Percentiles rank a stretch among this genome's conserved stretches.
Evolutionary conservation across 2,797 vertebrate genomes (phyloP).

Genomic region (Yasuhikotakia modesta): DNA sequence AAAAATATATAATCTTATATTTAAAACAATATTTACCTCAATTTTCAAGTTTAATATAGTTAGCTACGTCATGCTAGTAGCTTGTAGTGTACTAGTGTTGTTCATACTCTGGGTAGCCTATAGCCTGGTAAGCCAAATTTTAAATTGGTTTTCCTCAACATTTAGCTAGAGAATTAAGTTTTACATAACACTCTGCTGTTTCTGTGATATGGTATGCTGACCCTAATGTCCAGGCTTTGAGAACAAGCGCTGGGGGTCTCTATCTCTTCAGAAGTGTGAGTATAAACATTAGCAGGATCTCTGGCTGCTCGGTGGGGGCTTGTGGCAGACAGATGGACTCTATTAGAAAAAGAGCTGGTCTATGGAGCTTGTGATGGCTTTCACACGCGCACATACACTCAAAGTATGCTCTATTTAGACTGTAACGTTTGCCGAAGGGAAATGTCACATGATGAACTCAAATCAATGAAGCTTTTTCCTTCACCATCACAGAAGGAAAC

Average conservation of each 20-base stretch:
- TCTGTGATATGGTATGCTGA: conserved; percentile 43
- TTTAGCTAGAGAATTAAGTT: neutral
- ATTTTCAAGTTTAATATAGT: too few species aligned
- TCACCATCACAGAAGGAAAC: conserved; percentile 43
- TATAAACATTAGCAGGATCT: conserved; percentile 59
- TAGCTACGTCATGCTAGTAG: too few species aligned
- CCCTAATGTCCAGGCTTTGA: conserved; percentile 43
- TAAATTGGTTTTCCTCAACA: neutral
- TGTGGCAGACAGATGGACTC: conserved; percentile 58
- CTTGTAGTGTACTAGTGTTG: too few species aligned
- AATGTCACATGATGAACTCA: conserved; percentile 52
- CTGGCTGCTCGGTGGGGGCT: conserved; percentile 56
- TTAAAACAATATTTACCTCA: too few species aligned
- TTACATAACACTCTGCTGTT: neutral
- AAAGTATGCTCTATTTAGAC: conserved; percentile 36
- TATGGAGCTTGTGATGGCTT: conserved; percentile 51
- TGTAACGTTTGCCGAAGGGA: conserved; percentile 45
- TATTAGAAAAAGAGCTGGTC: conserved; percentile 53
- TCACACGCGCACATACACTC: conserved; percentile 3
- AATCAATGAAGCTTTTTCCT: conserved; percentile 57
- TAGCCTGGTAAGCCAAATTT: neutral
- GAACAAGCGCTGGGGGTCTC: conserved; percentile 44
- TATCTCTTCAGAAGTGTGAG: conserved; percentile 51
- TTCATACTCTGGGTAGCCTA: neutral
- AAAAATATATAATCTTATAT: too few species aligned